A percentile compares a stretch with the other conserved stretches of the same genome.
phyloP scores from a whole-genome alignment of 2,888 invertebrate genomes.

The Conchocele bisecta region DNA sequence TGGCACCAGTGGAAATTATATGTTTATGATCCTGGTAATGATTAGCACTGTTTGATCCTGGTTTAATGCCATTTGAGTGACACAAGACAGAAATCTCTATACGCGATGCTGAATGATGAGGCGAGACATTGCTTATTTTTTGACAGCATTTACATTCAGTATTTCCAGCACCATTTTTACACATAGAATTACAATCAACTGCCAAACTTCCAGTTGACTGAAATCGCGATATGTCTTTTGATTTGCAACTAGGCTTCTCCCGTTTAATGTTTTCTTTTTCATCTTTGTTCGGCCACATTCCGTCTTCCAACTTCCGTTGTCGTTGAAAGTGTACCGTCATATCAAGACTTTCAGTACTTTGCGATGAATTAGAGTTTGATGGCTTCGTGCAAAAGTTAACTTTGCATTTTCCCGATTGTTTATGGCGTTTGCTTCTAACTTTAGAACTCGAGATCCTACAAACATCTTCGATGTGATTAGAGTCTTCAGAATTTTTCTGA shows the following conservation, averaged over 20 bases:
- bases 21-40: slow-evolving; percentile 39
- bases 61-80: slow-evolving; percentile 47
- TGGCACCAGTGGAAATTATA: slow-evolving; percentile 48
- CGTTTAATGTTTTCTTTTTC: slow-evolving; percentile 64
- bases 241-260: slow-evolving; percentile 72
- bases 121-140: slow-evolving; percentile 55
- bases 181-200: slow-evolving; percentile 33
- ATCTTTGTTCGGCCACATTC: slow-evolving; percentile 72
- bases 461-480: slow-evolving; percentile 61
- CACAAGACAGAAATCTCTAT: slow-evolving; percentile 46
- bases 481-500: slow-evolving; percentile 64
- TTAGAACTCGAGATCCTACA: slow-evolving; percentile 25
- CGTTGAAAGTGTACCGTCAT: slow-evolving; percentile 62
- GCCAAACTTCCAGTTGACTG: slow-evolving; percentile 46
- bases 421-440: slow-evolving; percentile 63
- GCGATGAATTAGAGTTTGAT: slow-evolving; percentile 71
- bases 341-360: slow-evolving; percentile 74
- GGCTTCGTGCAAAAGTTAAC: slow-evolving; percentile 66
- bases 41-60: slow-evolving; percentile 28
- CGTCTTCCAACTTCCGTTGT: slow-evolving; percentile 52
- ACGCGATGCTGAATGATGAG: slow-evolving; percentile 15
- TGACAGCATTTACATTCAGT: slow-evolving; percentile 37
- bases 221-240: slow-evolving; percentile 75
- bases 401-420: slow-evolving; percentile 64
- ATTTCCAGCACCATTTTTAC: slow-evolving; percentile 32